phyloP scores from a whole-genome alignment of 2,888 invertebrate species.

The Plagiodera versicolora region DNA sequence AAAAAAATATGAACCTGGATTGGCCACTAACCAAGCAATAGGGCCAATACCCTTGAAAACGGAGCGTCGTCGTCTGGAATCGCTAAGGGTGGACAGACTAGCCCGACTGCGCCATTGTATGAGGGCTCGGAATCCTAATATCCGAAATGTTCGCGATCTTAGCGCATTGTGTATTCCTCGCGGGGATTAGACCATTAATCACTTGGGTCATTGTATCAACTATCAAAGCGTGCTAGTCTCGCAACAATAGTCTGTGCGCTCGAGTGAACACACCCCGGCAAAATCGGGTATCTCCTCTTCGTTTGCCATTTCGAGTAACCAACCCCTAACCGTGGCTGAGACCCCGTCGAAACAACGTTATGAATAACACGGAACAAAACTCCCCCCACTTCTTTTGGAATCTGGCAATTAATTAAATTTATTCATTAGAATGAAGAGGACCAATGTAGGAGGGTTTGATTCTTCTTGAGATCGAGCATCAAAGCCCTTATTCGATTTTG shows the following conservation, averaged over 20 bases:
- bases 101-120: conserved; percentile 28
- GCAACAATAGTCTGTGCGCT: conserved; percentile 54
- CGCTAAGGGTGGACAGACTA: conserved; percentile 25
- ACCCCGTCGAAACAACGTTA: conserved; percentile 29
- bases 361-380: conserved; percentile 23
- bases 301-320: conserved; percentile 13
- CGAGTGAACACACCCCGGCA: conserved; percentile 48
- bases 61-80: conserved; percentile 23
- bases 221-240: conserved; percentile 57
- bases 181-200: conserved; percentile 58
- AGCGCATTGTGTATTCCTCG: conserved; percentile 57
- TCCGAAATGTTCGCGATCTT: conserved; percentile 57
- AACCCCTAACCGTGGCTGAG: neutral
- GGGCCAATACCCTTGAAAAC: conserved; percentile 17
- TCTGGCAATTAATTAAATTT: conserved; percentile 25
- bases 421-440: conserved; percentile 25
- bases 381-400: conserved; percentile 18
- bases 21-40: conserved; percentile 17
- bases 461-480: too few species aligned
- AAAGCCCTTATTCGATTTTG: too few species aligned
- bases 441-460: conserved; percentile 16
- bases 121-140: conserved; percentile 55
- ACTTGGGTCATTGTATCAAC: conserved; percentile 58
- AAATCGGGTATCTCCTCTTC: conserved; percentile 23
- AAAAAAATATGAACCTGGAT: neutral